phyloP scores from a whole-genome alignment of 1,140 invertebrate species.

The Aleiodes sp. region DNA sequence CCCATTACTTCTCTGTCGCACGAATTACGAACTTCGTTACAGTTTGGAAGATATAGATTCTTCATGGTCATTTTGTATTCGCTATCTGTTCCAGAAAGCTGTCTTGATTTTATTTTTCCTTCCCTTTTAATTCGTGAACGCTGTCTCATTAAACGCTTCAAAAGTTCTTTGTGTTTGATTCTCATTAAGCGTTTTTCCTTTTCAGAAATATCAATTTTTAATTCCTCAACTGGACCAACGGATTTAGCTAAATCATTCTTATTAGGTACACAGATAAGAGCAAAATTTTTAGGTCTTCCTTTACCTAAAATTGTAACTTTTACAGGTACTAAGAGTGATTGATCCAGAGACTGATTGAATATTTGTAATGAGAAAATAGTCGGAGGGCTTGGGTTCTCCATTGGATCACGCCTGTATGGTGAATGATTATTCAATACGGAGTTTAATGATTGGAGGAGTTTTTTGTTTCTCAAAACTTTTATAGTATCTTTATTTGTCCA shows the following conservation, averaged over 20 bases:
- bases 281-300: slow-evolving; percentile 66
- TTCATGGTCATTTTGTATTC: slow-evolving; percentile 72
- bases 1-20: slow-evolving; percentile 77
- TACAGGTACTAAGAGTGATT: slow-evolving; percentile 68
- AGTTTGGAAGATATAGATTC: slow-evolving; percentile 74
- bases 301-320: slow-evolving; percentile 63
- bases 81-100: too few species aligned
- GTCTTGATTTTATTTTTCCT: slow-evolving; percentile 47
- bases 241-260: slow-evolving; percentile 67
- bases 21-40: slow-evolving; percentile 69
- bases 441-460: slow-evolving; percentile 61
- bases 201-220: slow-evolving; percentile 70
- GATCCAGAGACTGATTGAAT: background rate
- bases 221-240: slow-evolving; percentile 66
- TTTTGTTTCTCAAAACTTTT: slow-evolving; percentile 69
- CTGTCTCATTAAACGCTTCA: slow-evolving; percentile 71
- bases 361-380: background rate
- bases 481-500: slow-evolving; percentile 69
- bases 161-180: slow-evolving; percentile 67
- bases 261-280: slow-evolving; percentile 74
- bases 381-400: background rate
- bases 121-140: slow-evolving; percentile 68
- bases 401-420: background rate
- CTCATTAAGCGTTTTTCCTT: slow-evolving; percentile 67
- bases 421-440: slow-evolving; percentile 40